Conservation (phyloP, 2,888 invertebrate genomes). For the Bedellia somnulentella region DNA sequence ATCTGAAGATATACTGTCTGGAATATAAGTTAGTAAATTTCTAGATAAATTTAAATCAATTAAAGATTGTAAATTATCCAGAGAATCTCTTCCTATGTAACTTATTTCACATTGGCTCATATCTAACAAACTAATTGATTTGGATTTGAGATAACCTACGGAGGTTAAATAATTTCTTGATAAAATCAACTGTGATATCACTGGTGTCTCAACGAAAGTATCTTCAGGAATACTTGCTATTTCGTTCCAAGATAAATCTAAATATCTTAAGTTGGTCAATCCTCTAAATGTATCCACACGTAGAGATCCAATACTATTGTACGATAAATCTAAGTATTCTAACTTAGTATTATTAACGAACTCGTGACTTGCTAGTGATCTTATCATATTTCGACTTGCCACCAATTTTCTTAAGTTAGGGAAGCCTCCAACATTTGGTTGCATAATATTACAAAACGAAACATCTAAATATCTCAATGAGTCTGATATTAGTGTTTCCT, state of each 20-base stretch:
- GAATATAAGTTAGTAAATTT: conserved; percentile 66
- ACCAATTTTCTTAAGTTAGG: conserved; percentile 61
- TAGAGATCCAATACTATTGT: conserved; percentile 65
- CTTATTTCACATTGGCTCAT: conserved; percentile 69
- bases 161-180: conserved; percentile 66
- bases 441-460: conserved; percentile 64
- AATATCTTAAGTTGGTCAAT: conserved; percentile 53
- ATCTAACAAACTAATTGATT: conserved; percentile 60
- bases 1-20: conserved; percentile 62
- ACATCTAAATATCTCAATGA: conserved; percentile 62
- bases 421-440: conserved; percentile 63
- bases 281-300: conserved; percentile 64
- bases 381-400: conserved; percentile 66
- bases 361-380: conserved; percentile 55
- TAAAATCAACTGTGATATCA: conserved; percentile 63
- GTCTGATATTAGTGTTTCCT: conserved; percentile 39
- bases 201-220: conserved; percentile 62
- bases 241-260: conserved; percentile 73
- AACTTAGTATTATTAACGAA: conserved; percentile 65
- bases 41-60: conserved; percentile 65
- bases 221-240: conserved; percentile 62
- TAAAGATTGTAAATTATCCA: conserved; percentile 62
- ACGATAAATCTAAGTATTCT: conserved; percentile 65
- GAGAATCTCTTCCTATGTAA: conserved; percentile 53
- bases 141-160: conserved; percentile 59